Percentiles rank a stretch among this genome's conserved stretches.
phyloP scores from a whole-genome alignment of 2,113 vertebrate species.

The Lucifuga dentata region DNA sequence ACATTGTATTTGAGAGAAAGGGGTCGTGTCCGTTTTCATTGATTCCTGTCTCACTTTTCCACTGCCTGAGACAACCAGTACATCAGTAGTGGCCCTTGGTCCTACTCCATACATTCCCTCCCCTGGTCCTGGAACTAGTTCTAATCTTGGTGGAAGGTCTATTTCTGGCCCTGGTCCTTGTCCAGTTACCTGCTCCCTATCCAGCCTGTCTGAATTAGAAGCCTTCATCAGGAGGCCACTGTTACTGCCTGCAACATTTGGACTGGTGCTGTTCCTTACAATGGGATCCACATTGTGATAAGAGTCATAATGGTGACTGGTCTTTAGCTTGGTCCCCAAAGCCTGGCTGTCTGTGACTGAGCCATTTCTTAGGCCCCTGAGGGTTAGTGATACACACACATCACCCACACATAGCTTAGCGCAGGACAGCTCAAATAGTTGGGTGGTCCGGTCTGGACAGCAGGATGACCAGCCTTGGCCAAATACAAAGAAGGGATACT shows the following conservation, averaged over 20 bases:
- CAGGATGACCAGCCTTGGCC: slow-evolving; percentile 99
- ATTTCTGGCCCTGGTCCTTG: slow-evolving; percentile 84
- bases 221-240: slow-evolving; percentile 83
- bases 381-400: slow-evolving; percentile 97
- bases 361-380: slow-evolving; percentile 93
- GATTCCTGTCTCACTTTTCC: slow-evolving; percentile 87
- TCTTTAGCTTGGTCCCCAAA: slow-evolving; percentile 69
- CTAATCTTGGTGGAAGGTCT: slow-evolving; percentile 66
- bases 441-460: slow-evolving; percentile 95
- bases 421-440: slow-evolving; percentile 97
- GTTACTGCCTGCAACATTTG: slow-evolving; percentile 73
- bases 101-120: slow-evolving; percentile 50
- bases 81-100: slow-evolving; percentile 75
- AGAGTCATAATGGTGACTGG: slow-evolving; percentile 57
- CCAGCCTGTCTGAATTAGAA: slow-evolving; percentile 72
- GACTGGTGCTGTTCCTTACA: slow-evolving; percentile 54
- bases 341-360: slow-evolving; percentile 86
- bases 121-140: slow-evolving; percentile 40
- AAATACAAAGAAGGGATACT: slow-evolving; percentile 99
- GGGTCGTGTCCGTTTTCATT: slow-evolving; percentile 83
- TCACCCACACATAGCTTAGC: slow-evolving; percentile 98
- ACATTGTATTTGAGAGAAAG: slow-evolving; percentile 83
- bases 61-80: slow-evolving; percentile 79
- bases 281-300: slow-evolving; percentile 46
- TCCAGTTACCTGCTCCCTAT: slow-evolving; percentile 76